Percentiles rank a stretch among this genome's conserved stretches.
phyloP scores from a whole-genome alignment of 2,797 vertebrate genomes.

The Falco peregrinus region DNA sequence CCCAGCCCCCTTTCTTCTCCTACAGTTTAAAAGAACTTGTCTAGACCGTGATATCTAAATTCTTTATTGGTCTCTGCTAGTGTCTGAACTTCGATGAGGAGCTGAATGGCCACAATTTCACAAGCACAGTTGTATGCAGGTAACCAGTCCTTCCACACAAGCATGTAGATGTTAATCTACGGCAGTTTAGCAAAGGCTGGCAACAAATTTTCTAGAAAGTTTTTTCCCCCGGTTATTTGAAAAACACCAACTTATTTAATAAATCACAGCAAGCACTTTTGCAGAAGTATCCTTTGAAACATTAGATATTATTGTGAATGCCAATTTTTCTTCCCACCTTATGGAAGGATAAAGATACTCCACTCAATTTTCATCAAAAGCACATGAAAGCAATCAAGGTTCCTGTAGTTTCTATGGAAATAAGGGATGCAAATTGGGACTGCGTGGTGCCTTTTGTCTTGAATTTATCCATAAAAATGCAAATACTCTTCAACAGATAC shows the following conservation, averaged over 20 bases:
- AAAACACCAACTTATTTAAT: slow-evolving; percentile 50
- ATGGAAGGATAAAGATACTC: slow-evolving; percentile 36
- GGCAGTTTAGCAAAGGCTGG: neutral
- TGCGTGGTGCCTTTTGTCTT: slow-evolving; percentile 63
- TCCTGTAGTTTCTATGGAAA: slow-evolving; percentile 71
- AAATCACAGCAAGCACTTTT: slow-evolving; percentile 49
- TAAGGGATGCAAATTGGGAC: slow-evolving; percentile 70
- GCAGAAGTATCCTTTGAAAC: slow-evolving; percentile 58
- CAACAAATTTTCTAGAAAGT: neutral
- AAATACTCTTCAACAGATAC: slow-evolving; percentile 54
- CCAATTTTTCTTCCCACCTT: slow-evolving; percentile 17
- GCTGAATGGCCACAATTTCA: slow-evolving; percentile 25
- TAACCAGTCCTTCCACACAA: neutral
- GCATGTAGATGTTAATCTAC: neutral
- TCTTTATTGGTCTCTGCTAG: neutral
- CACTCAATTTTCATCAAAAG: slow-evolving; percentile 47
- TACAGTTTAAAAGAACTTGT: neutral
- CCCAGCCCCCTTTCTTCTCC: too few relatives aligned
- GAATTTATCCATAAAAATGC: slow-evolving; percentile 73
- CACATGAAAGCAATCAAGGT: slow-evolving; percentile 52
- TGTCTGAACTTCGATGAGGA: slow-evolving; percentile 27
- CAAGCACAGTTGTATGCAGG: neutral
- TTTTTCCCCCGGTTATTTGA: slow-evolving; percentile 24
- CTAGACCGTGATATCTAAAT: neutral
- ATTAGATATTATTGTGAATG: slow-evolving; percentile 43